These are phyloP conservation scores for Thecocarcelia acutangulata DNA, from an alignment of 2,888 invertebrate genomes.

Conservation along the genomic window DNA sequence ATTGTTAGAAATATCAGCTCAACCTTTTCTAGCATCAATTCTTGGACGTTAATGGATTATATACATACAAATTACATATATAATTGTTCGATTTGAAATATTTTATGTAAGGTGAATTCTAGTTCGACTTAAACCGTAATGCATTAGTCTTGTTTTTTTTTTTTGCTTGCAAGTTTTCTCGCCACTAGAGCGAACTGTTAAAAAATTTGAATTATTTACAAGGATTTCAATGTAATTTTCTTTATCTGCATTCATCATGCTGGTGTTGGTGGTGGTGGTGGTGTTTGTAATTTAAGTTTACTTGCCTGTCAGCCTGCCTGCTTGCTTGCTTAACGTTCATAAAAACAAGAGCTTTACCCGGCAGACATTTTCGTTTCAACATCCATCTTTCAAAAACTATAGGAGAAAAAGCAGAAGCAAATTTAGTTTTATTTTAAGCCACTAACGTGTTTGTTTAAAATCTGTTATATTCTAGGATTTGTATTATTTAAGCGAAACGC, in stretches of 20 bases:
- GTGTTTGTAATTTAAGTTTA: constrained; percentile 18
- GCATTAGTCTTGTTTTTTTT: too few relatives aligned
- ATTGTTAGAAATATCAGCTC: too few relatives aligned
- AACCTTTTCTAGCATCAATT: too few relatives aligned
- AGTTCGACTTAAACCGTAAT: constrained; percentile 9
- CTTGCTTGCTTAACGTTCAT: constrained; percentile 15
- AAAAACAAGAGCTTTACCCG: constrained; percentile 19
- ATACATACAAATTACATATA: too few relatives aligned
- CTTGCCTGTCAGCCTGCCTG: constrained; percentile 3
- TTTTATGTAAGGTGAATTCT: constrained; percentile 3
- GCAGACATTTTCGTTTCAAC: neutral
- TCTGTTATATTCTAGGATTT: too few relatives aligned
- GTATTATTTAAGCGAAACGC: too few relatives aligned
- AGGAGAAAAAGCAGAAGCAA: too few relatives aligned
- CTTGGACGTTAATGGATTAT: too few relatives aligned
- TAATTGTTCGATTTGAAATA: too few relatives aligned
- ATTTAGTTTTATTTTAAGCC: too few relatives aligned
- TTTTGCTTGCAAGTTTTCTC: constrained; percentile 25
- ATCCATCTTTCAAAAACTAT: too few relatives aligned
- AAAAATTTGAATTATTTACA: constrained; percentile 74
- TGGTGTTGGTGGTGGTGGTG: constrained; percentile 18
- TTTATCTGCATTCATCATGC: constrained; percentile 32
- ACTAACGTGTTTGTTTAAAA: too few relatives aligned
- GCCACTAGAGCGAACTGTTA: constrained; percentile 61
- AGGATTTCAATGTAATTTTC: constrained; percentile 69